Evolutionary conservation across 92 coral and sea anemone genomes (phyloP).

Genomic region (Phymanthus crucifer): DNA sequence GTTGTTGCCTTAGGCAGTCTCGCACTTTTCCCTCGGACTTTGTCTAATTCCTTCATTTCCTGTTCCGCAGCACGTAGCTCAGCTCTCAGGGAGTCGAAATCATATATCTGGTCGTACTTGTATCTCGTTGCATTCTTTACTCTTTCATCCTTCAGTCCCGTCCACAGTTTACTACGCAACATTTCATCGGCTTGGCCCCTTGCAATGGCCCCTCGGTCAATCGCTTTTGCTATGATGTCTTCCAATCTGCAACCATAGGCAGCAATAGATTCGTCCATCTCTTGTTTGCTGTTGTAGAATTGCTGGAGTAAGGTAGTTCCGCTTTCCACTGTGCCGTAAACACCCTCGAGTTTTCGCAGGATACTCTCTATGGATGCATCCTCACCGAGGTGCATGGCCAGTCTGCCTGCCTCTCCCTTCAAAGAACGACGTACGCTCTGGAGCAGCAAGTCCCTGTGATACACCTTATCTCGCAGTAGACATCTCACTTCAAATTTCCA

Average conservation of each 20-base stretch:
- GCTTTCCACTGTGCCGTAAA: slow-evolving; percentile 20
- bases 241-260: slow-evolving; percentile 11
- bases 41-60: slow-evolving; percentile 11
- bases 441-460: slow-evolving; percentile 11
- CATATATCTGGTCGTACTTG: slow-evolving; percentile 1
- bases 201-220: slow-evolving; percentile 17
- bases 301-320: slow-evolving; percentile 14
- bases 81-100: slow-evolving; percentile 16
- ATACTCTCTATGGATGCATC: slow-evolving; percentile 11
- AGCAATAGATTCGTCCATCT: slow-evolving; percentile 18
- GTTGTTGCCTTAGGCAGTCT: not conserved
- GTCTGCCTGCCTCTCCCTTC: slow-evolving; percentile 23
- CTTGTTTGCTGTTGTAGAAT: slow-evolving; percentile 18
- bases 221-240: slow-evolving; percentile 9
- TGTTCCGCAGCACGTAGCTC: slow-evolving; percentile 29
- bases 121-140: slow-evolving; percentile 13
- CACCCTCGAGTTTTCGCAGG: slow-evolving; percentile 22
- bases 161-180: slow-evolving; percentile 14
- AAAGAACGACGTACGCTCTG: slow-evolving; percentile 23
- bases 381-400: slow-evolving; percentile 27
- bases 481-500: slow-evolving; percentile 28
- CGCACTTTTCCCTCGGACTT: slow-evolving; percentile 7
- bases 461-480: slow-evolving; percentile 9
- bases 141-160: slow-evolving; percentile 13
- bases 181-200: slow-evolving; percentile 18